Conservation (phyloP, 2,888 invertebrate species). For the Zygaena filipendulae region DNA sequence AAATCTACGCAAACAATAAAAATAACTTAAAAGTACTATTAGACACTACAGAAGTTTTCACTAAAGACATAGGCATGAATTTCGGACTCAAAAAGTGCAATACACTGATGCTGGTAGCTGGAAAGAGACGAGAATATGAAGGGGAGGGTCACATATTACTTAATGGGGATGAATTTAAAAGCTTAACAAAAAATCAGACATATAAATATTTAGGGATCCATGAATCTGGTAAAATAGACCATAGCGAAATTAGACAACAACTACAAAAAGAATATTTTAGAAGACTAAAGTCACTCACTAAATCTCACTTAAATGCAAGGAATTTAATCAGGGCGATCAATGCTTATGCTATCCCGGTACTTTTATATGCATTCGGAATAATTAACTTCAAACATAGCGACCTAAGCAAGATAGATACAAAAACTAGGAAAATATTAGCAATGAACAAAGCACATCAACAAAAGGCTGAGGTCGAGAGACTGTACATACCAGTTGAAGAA, state of each 20-base stretch:
- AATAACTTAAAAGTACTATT: slow-evolving; percentile 4
- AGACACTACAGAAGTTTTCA: slow-evolving; percentile 9
- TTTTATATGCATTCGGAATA: slow-evolving; percentile 6
- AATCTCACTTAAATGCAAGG: slow-evolving; percentile 5
- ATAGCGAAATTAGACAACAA: slow-evolving; percentile 9
- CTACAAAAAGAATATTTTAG: slow-evolving; percentile 8
- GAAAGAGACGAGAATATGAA: not conserved
- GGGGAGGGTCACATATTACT: slow-evolving; percentile 11
- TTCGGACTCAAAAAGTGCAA: slow-evolving; percentile 13
- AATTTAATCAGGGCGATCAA: slow-evolving; percentile 7
- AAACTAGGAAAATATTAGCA: slow-evolving; percentile 8
- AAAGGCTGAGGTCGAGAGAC: slow-evolving; percentile 8
- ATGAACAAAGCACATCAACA: slow-evolving; percentile 9
- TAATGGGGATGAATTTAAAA: slow-evolving; percentile 9
- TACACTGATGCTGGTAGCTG: slow-evolving; percentile 6
- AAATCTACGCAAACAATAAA: slow-evolving; percentile 13
- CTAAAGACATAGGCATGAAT: slow-evolving; percentile 6
- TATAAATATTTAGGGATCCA: slow-evolving; percentile 16
- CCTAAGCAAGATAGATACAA: slow-evolving; percentile 5
- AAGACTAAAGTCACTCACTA: slow-evolving; percentile 5
- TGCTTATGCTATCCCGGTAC: slow-evolving; percentile 1
- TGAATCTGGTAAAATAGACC: too few relatives aligned
- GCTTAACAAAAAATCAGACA: slow-evolving; percentile 4
- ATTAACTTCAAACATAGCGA: slow-evolving; percentile 6
- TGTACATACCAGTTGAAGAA: slow-evolving; percentile 6